phyloP scores from a whole-genome alignment of 2,113 vertebrate species.

The Orientallactaga bullata region DNA sequence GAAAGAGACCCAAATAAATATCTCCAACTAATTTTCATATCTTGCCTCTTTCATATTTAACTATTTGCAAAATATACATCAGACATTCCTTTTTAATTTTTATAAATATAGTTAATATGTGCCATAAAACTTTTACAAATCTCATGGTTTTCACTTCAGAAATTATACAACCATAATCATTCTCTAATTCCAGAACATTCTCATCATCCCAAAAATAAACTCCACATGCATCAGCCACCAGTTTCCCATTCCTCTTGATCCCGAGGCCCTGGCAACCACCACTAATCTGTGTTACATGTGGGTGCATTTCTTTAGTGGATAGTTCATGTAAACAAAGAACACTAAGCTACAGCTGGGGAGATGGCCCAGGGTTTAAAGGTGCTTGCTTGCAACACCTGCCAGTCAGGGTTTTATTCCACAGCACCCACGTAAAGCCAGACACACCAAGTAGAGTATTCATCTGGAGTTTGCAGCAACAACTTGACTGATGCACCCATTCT shows the following conservation, averaged over 20 bases:
- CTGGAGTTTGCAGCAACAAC: too few relatives aligned
- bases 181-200: not conserved
- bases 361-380: too few relatives aligned
- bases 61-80: not conserved
- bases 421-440: too few relatives aligned
- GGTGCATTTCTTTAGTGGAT: not conserved
- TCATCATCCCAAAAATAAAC: too few relatives aligned
- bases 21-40: not conserved
- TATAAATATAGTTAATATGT: not conserved
- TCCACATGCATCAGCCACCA: not conserved
- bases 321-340: not conserved
- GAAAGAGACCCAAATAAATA: not conserved
- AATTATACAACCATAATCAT: not conserved
- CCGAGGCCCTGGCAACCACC: not conserved
- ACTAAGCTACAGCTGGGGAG: too few relatives aligned
- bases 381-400: too few relatives aligned
- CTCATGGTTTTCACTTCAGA: not conserved
- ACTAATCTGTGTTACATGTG: not conserved
- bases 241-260: not conserved
- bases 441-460: too few relatives aligned
- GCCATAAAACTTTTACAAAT: not conserved
- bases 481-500: too few relatives aligned
- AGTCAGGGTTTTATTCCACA: too few relatives aligned
- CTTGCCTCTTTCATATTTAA: slow-evolving; percentile 5
- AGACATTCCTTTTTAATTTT: not conserved